Percentiles rank a stretch among this genome's conserved stretches.
These are phyloP conservation scores for Halcyon badia DNA, from an alignment of 2,797 vertebrate genomes.

Conservation along the genomic window DNA sequence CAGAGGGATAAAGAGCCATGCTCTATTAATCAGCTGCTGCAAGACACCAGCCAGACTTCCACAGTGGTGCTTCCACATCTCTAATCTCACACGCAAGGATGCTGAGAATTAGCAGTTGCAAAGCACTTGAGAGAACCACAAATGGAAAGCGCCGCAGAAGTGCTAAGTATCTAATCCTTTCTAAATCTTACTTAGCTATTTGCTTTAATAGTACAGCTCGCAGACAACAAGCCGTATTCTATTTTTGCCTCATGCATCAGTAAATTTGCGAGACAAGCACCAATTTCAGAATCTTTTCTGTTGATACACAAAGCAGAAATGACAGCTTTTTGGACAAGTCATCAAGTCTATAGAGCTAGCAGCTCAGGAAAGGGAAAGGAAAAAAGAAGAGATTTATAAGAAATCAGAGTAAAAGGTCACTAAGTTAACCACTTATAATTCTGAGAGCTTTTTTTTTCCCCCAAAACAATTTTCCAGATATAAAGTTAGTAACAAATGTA, in stretches of 20 bases:
- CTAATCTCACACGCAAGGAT: background rate
- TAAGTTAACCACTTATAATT: background rate
- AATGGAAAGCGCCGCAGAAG: background rate
- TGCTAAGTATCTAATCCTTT: slow-evolving; percentile 41
- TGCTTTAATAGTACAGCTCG: slow-evolving; percentile 15
- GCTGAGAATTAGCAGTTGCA: background rate
- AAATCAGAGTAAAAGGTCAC: background rate
- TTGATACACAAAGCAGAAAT: background rate
- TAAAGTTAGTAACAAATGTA: background rate
- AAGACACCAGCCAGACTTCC: background rate
- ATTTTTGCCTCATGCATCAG: slow-evolving; percentile 9
- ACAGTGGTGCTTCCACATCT: background rate
- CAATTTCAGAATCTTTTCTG: background rate
- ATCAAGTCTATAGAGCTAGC: background rate
- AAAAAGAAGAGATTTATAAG: background rate
- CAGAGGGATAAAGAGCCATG: background rate
- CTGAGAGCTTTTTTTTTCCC: background rate
- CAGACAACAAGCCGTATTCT: background rate
- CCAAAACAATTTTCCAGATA: background rate
- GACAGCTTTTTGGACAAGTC: background rate
- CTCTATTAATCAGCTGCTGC: background rate
- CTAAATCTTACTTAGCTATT: slow-evolving; percentile 44
- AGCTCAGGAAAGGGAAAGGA: background rate
- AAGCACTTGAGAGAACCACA: slow-evolving; percentile 50
- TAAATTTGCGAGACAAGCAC: slow-evolving; percentile 33